Base-by-base conservation (phyloP, 2,113 vertebrate genomes). In the Chionodraco myersi region DNA sequence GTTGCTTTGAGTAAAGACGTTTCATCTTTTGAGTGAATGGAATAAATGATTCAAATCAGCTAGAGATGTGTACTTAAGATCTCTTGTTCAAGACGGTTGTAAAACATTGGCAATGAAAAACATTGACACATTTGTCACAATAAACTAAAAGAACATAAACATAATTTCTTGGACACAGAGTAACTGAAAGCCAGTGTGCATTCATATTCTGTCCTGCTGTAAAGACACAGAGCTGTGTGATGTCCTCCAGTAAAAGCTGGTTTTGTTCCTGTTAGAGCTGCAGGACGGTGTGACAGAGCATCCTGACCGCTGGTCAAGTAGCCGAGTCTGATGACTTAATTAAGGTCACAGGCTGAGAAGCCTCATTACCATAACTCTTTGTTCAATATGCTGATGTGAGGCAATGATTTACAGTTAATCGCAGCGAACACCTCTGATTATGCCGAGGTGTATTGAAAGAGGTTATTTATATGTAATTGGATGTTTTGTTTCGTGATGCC, bases 311-410 rank as follows among this genome's bases (percentile, higher is more conserved):
- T n/a, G 90, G 92, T 95, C 92, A 94, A 94, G 88, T 90, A 91
- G 87, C 86, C 56, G 59, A 18, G 90, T 89, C 92, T 93, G 92
- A 92, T 89, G 94, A 93, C 83, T 95, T 94, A 94, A 94, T 95
- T 88, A 89, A 90, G 94, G 92, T 93, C 92, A 94, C 21, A 80
- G 74, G 69, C 75, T 77, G 74, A 76, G 80, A 61, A 75, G 23
- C 44, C 79, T 82, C 75, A 92, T 93, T 88, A 83, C 36, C 87
- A 89, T 87, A 71, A 54, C 79, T 64, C 74, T 88, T 77, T 84
- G 64, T 84, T 87, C 80, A 80, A 60, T 74, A 79, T 79, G 69
- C 36, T 72, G 70, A 77, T 70, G 68, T 8, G 63, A 85, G 67
- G 59, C 74, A 61, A 11, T 47, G 45, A 79, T 75, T 80, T 88